phyloP scores from a whole-genome alignment of 2,797 vertebrate genomes.

The Distichodus sexfasciatus region DNA sequence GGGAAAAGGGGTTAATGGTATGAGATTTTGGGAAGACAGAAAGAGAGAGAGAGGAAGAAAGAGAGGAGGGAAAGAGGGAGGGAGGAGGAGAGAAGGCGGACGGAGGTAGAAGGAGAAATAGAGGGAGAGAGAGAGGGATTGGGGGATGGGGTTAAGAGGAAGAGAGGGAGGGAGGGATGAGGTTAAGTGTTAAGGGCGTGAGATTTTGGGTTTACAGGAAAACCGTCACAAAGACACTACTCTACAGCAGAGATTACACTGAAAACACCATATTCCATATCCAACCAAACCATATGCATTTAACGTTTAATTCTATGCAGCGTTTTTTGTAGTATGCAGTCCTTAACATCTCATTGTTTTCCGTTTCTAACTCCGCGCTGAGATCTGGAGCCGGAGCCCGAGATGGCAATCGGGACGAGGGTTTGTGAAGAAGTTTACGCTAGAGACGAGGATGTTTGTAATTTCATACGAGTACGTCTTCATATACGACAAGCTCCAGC shows the following conservation, averaged over 20 bases:
- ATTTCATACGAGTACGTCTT: conserved; percentile 57
- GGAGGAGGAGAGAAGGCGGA: too few species aligned
- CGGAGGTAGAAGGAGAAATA: not conserved
- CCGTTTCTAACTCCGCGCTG: too few species aligned
- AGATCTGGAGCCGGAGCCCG: too few species aligned
- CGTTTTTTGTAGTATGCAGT: too few species aligned
- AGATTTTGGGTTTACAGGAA: conserved; percentile 42
- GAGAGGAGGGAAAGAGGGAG: too few species aligned
- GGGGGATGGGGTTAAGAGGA: not conserved
- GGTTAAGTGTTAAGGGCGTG: conserved; percentile 59
- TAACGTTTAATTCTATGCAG: too few species aligned
- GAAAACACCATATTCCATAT: too few species aligned
- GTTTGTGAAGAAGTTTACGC: conserved; percentile 37
- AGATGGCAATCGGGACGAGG: conserved; percentile 34
- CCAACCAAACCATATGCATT: too few species aligned
- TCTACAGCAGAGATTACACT: too few species aligned
- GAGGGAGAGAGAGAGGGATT: conserved; percentile 4
- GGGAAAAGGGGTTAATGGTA: conserved; percentile 1
- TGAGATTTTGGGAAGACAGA: conserved; percentile 49
- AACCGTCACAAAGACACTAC: not conserved
- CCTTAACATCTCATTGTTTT: too few species aligned
- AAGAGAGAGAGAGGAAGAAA: not conserved
- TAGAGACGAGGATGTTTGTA: conserved; percentile 64
- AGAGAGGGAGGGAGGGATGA: too few species aligned
- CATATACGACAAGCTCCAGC: conserved; percentile 50